Evolutionary conservation across 2,888 invertebrate species (phyloP).

Genomic region (Choristoneura rosaceana): DNA sequence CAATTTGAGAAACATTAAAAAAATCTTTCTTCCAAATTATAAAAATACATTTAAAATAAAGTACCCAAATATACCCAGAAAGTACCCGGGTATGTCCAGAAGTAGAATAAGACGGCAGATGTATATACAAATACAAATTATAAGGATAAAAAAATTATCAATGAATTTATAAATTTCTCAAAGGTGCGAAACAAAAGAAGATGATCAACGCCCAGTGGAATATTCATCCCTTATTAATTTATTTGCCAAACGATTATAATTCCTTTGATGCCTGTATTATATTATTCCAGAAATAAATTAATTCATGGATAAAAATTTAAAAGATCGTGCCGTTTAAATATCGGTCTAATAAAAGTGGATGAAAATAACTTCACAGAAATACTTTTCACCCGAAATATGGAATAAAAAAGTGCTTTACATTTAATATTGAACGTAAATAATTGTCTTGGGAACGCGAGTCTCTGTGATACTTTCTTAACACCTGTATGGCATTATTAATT

Average conservation of each 20-base stretch:
- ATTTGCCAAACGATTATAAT: conserved; percentile 24
- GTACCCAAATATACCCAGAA: no score
- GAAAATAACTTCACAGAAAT: not conserved
- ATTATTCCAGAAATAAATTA: conserved; percentile 22
- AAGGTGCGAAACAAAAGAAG: not conserved
- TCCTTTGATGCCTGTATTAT: conserved; percentile 24
- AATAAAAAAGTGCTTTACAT: not conserved
- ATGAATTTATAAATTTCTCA: not conserved
- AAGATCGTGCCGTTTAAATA: conserved; percentile 25
- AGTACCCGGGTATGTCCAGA: no score
- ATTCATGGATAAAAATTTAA: not conserved
- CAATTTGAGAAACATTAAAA: no score
- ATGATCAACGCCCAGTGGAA: not conserved
- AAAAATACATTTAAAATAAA: no score
- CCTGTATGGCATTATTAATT: not conserved
- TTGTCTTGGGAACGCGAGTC: not conserved
- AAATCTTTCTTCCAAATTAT: no score
- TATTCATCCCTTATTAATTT: conserved; percentile 11
- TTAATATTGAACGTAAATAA: not conserved
- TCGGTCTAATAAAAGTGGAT: conserved; percentile 18
- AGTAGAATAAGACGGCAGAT: no score
- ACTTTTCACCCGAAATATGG: no score
- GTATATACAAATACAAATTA: not conserved
- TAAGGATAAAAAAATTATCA: not conserved
- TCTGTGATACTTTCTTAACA: no score